A percentile compares a stretch with the other conserved stretches of the same genome.
These are phyloP conservation scores for Aphrophora alni DNA, from an alignment of 2,888 invertebrate genomes.

Conservation along the genomic window DNA sequence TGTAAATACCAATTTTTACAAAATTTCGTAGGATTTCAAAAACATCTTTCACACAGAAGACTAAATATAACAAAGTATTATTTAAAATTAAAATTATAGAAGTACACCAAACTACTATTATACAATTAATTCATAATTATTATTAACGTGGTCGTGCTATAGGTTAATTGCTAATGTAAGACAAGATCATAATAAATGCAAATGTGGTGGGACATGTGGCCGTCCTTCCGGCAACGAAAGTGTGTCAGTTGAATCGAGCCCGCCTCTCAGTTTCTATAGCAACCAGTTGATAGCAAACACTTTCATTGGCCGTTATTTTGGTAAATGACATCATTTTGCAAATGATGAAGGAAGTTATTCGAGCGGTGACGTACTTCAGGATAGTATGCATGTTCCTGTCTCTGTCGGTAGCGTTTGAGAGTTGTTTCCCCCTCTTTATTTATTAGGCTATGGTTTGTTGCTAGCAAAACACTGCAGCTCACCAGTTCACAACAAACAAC, in stretches of 20 bases:
- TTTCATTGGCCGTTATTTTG: not conserved
- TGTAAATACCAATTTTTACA: too few species aligned
- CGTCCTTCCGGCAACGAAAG: conserved; percentile 3
- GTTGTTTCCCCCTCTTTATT: not conserved
- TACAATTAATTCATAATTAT: too few species aligned
- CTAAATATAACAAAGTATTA: too few species aligned
- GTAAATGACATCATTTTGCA: not conserved
- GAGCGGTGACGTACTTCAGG: not conserved
- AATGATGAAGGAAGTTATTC: not conserved
- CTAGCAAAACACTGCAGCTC: not conserved
- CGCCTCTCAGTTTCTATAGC: not conserved
- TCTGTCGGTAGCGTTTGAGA: not conserved
- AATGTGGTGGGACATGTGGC: not conserved
- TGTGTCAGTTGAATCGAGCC: not conserved
- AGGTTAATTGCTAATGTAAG: not conserved
- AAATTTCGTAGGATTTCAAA: too few species aligned
- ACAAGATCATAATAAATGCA: not conserved
- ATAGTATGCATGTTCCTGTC: not conserved
- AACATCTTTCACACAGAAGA: too few species aligned
- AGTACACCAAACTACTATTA: too few species aligned
- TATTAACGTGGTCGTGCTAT: too few species aligned
- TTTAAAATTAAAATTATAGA: too few species aligned
- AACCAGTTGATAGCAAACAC: not conserved
- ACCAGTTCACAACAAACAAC: not conserved
- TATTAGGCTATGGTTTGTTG: not conserved